phyloP scores from a whole-genome alignment of 2,888 invertebrate species.

The Allygus modestus region DNA sequence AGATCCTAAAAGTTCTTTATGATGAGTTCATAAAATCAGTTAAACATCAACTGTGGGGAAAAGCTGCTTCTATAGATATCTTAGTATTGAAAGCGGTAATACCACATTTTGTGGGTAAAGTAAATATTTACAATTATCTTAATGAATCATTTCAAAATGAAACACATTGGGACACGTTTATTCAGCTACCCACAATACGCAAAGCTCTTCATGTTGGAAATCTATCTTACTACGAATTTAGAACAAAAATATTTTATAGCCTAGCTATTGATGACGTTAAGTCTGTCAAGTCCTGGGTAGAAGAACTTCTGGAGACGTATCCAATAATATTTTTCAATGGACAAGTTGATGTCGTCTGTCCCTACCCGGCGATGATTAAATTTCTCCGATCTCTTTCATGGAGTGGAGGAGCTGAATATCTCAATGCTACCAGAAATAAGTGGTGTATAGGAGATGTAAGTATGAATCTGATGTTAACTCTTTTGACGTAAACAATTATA shows the following conservation, averaged over 20 bases:
- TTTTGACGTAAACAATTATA: too few species aligned
- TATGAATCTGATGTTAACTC: too few species aligned
- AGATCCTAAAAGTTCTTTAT: constrained; percentile 88
- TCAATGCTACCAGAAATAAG: constrained; percentile 77
- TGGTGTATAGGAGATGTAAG: too few species aligned
- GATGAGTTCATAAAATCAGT: constrained; percentile 72
- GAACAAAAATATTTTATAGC: constrained; percentile 81
- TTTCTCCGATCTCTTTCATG: constrained; percentile 75
- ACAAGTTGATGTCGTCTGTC: constrained; percentile 94
- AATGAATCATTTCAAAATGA: too few species aligned
- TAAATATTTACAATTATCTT: constrained; percentile 74
- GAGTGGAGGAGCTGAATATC: constrained; percentile 83
- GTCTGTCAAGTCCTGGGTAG: constrained; percentile 87
- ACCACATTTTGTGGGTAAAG: constrained; percentile 73
- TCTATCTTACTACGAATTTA: too few species aligned
- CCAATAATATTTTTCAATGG: constrained; percentile 91
- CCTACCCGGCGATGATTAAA: too few species aligned
- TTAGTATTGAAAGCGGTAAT: constrained; percentile 66
- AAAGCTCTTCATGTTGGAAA: constrained; percentile 89
- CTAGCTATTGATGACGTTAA: constrained; percentile 86
- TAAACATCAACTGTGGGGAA: constrained; percentile 83
- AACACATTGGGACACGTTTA: too few species aligned
- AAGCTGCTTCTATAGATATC: not conserved
- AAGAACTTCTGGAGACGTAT: constrained; percentile 82
- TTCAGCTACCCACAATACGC: too few species aligned